Conservation (phyloP, 2,888 invertebrate genomes). For the Helicoverpa assulta region DNA sequence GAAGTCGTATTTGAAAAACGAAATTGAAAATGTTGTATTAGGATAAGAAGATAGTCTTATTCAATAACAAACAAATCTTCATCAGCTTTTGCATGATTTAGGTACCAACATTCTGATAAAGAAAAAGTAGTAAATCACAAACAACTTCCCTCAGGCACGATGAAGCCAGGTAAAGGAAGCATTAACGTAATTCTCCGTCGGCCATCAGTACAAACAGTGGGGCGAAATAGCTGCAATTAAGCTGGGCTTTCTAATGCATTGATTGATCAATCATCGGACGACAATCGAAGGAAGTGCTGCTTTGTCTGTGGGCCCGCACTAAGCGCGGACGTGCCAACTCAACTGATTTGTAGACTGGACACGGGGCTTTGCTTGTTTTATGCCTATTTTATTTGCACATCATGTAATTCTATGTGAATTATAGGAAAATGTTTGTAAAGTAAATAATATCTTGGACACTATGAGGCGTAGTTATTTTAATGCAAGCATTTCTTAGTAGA, state of each 20-base stretch:
- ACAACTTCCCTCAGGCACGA: constrained; percentile 24
- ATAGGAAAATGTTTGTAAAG: not conserved
- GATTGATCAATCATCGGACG: constrained; percentile 89
- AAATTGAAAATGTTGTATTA: too few relatives aligned
- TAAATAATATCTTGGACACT: too few relatives aligned
- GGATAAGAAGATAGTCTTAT: too few relatives aligned
- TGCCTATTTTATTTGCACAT: constrained; percentile 41
- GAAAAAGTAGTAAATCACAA: constrained; percentile 22
- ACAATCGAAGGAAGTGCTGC: constrained; percentile 83
- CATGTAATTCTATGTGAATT: not conserved
- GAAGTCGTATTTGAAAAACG: too few relatives aligned
- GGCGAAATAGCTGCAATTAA: constrained; percentile 85
- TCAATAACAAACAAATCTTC: too few relatives aligned
- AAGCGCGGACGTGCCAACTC: constrained; percentile 79
- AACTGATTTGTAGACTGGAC: constrained; percentile 64
- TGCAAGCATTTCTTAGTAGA: too few relatives aligned
- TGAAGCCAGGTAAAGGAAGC: constrained; percentile 57
- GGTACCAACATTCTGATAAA: not conserved
- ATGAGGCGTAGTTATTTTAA: too few relatives aligned
- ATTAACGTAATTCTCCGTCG: constrained; percentile 69
- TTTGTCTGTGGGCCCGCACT: constrained; percentile 78
- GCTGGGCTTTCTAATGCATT: constrained; percentile 85
- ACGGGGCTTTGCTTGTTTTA: constrained; percentile 32
- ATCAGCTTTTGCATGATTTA: too few relatives aligned
- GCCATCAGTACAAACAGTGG: constrained; percentile 83